Evolutionary conservation across 2,113 vertebrate species (phyloP).

Genomic region (Vulpes lagopus): DNA sequence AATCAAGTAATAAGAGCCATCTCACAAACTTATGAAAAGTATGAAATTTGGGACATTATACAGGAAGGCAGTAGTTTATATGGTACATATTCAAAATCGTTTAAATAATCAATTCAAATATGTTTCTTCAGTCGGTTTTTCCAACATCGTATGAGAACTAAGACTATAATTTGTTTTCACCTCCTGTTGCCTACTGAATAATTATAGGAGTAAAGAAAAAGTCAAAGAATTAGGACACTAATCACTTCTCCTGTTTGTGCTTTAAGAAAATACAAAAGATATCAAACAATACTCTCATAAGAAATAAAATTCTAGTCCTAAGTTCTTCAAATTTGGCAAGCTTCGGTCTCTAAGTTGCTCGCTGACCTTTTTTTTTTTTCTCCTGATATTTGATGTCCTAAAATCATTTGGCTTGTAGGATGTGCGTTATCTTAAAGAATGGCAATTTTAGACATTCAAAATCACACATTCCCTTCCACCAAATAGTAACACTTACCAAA

Average conservation of each 20-base stretch:
- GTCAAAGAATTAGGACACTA: neutral
- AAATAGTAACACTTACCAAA: neutral
- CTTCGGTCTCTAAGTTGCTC: neutral
- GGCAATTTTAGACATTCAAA: neutral
- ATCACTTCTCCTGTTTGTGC: neutral
- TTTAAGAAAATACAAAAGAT: slow-evolving; percentile 21
- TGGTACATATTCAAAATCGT: neutral
- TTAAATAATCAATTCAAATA: neutral
- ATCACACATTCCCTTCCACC: neutral
- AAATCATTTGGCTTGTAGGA: neutral
- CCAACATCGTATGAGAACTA: neutral
- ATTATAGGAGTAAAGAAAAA: neutral
- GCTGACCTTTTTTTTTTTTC: neutral
- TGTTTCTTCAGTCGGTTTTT: neutral
- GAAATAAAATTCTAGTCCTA: neutral
- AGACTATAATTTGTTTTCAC: neutral
- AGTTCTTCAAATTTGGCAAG: neutral
- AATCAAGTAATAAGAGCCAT: neutral
- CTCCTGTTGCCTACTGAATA: neutral
- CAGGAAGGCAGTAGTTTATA: neutral
- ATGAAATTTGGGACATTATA: neutral
- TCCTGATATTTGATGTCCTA: neutral
- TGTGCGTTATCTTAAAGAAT: slow-evolving; percentile 36
- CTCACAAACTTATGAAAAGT: neutral
- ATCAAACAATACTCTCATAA: neutral